These are phyloP conservation scores for Chionis minor DNA, from an alignment of 2,113 vertebrate species.

Conservation along the genomic window DNA sequence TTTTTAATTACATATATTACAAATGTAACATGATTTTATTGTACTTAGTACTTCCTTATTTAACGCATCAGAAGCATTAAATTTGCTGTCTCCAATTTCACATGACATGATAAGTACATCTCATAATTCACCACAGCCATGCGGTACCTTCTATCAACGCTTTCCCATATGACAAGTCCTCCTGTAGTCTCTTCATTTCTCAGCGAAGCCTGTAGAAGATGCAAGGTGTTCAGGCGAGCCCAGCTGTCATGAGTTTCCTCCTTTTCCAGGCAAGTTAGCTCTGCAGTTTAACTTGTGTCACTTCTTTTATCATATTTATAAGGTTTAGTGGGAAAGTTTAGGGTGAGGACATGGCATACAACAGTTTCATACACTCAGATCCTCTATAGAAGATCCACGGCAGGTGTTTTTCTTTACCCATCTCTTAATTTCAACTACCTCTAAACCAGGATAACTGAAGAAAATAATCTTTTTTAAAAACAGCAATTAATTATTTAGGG, in stretches of 20 bases:
- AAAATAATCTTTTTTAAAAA: background rate
- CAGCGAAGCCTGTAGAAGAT: background rate
- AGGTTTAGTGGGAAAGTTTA: background rate
- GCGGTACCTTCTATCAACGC: background rate
- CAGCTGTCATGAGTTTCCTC: background rate
- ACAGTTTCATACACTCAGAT: background rate
- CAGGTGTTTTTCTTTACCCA: background rate
- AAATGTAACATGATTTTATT: background rate
- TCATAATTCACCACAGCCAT: background rate
- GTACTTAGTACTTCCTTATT: background rate
- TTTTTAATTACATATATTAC: background rate
- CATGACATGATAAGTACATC: background rate
- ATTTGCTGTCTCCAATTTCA: background rate
- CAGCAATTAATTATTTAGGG: background rate
- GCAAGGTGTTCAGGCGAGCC: background rate
- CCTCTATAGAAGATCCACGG: background rate
- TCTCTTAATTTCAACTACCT: background rate
- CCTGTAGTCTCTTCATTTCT: background rate
- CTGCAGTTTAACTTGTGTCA: background rate
- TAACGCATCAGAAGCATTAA: background rate
- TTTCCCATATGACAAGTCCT: background rate
- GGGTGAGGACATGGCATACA: background rate
- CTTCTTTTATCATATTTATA: background rate
- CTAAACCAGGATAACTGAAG: background rate
- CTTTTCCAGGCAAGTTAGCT: background rate